Evolutionary conservation across 2,888 invertebrate species (phyloP).

Genomic region (Nomada goodeniana): DNA sequence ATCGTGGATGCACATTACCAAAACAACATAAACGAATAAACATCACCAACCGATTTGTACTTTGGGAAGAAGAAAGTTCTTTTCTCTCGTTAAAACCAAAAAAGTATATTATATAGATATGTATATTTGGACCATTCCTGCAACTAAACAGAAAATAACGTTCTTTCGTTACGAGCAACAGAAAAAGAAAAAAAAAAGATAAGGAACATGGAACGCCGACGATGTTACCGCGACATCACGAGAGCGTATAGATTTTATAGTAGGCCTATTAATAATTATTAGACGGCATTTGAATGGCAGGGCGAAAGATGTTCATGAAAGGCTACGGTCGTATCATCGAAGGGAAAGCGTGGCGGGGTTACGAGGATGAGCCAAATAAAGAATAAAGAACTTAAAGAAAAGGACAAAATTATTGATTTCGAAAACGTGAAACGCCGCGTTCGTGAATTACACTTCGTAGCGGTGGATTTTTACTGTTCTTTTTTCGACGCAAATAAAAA

Average conservation of each 20-base stretch:
- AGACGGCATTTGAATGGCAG: conserved; percentile 70
- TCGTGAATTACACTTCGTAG: conserved; percentile 39
- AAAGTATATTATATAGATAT: conserved; percentile 84
- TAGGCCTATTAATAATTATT: conserved; percentile 80
- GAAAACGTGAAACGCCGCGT: conserved; percentile 25
- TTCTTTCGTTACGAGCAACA: conserved; percentile 83
- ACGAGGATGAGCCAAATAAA: conserved; percentile 30
- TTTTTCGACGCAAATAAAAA: conserved; percentile 36
- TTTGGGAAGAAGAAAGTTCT: conserved; percentile 84
- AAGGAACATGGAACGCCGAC: conserved; percentile 69
- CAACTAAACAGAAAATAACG: conserved; percentile 82
- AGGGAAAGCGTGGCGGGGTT: conserved; percentile 26
- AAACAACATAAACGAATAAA: conserved; percentile 83
- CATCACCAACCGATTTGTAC: conserved; percentile 82
- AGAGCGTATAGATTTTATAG: conserved; percentile 77
- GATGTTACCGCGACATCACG: conserved; percentile 78
- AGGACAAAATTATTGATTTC: conserved; percentile 29
- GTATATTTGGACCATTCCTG: conserved; percentile 84
- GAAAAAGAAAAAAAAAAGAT: conserved; percentile 67
- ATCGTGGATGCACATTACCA: conserved; percentile 82
- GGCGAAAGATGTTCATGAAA: conserved; percentile 63
- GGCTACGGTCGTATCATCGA: conserved; percentile 71
- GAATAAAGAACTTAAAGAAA: background rate
- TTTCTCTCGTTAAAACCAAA: conserved; percentile 85
- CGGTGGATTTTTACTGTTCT: conserved; percentile 25